Percentiles rank a stretch among this genome's conserved stretches.
phyloP scores from a whole-genome alignment of 2,888 invertebrate species.

The Ashinkailepas kermadecensis region DNA sequence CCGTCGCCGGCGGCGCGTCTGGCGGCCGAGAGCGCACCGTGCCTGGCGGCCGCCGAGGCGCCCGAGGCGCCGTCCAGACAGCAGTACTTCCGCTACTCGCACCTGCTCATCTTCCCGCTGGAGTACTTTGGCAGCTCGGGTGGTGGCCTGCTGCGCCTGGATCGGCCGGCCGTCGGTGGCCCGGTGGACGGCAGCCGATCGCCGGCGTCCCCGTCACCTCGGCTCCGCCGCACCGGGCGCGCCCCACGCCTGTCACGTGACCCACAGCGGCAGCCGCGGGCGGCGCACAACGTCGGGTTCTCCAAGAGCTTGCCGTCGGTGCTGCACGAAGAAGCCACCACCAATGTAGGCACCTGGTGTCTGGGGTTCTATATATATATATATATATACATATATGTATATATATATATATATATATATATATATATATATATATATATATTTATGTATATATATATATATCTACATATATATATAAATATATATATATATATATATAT shows the following conservation, averaged over 20 bases:
- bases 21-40: background rate
- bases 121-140: background rate
- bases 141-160: background rate
- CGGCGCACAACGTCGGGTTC: background rate
- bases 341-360: background rate
- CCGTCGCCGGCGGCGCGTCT: background rate
- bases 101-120: conserved; percentile 15
- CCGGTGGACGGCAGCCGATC: background rate
- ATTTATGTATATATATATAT: too few relatives aligned
- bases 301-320: background rate
- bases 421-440: too few relatives aligned
- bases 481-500: too few relatives aligned
- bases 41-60: background rate
- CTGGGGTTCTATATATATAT: too few relatives aligned
- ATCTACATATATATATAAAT: too few relatives aligned
- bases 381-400: too few relatives aligned
- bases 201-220: background rate
- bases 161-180: background rate
- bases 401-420: too few relatives aligned
- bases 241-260: too few relatives aligned
- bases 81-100: conserved; percentile 14
- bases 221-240: background rate
- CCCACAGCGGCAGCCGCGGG: too few relatives aligned
- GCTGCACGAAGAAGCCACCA: background rate
- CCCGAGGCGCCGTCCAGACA: background rate